A percentile compares a stretch with the other conserved stretches of the same genome.
Conservation (phyloP, 1,140 invertebrate species). For the Gonioctena quinquepunctata region DNA sequence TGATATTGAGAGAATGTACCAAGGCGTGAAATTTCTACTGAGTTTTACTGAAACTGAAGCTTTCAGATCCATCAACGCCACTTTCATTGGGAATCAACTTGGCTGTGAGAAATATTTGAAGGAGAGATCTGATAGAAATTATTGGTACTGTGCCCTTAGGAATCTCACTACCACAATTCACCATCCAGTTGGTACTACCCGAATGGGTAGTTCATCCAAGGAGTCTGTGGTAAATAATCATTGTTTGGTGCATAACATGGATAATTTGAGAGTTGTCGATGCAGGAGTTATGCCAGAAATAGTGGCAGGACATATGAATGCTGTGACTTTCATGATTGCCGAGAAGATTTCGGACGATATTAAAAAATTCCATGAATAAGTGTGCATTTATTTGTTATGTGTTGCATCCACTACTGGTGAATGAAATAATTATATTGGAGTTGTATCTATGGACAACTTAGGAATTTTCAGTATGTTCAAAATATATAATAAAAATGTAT, state of each 20-base stretch:
- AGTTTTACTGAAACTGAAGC: slow-evolving; percentile 62
- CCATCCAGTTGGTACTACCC: slow-evolving; percentile 63
- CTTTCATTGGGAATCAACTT: slow-evolving; percentile 57
- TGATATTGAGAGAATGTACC: slow-evolving; percentile 68
- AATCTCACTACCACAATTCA: slow-evolving; percentile 49
- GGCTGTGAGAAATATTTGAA: slow-evolving; percentile 13
- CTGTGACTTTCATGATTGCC: slow-evolving; percentile 60
- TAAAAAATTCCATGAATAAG: slow-evolving; percentile 38
- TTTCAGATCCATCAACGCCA: slow-evolving; percentile 63
- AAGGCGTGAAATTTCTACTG: slow-evolving; percentile 64
- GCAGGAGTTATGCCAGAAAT: slow-evolving; percentile 49
- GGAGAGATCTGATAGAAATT: slow-evolving; percentile 54
- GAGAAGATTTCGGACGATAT: slow-evolving; percentile 61
- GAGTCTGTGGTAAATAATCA: slow-evolving; percentile 56
- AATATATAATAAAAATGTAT: too few relatives aligned
- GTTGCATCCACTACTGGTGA: too few relatives aligned
- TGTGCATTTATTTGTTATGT: neutral
- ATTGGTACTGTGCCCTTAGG: slow-evolving; percentile 62
- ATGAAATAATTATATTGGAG: too few relatives aligned
- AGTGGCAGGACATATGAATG: slow-evolving; percentile 57
- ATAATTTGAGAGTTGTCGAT: slow-evolving; percentile 57
- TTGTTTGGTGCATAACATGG: slow-evolving; percentile 54
- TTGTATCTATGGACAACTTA: too few relatives aligned
- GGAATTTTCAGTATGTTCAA: too few relatives aligned
- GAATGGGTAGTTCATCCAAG: slow-evolving; percentile 61